A percentile compares a stretch with the other conserved stretches of the same genome.
phyloP scores from a whole-genome alignment of 2,797 vertebrate genomes.

The Chelmon rostratus region DNA sequence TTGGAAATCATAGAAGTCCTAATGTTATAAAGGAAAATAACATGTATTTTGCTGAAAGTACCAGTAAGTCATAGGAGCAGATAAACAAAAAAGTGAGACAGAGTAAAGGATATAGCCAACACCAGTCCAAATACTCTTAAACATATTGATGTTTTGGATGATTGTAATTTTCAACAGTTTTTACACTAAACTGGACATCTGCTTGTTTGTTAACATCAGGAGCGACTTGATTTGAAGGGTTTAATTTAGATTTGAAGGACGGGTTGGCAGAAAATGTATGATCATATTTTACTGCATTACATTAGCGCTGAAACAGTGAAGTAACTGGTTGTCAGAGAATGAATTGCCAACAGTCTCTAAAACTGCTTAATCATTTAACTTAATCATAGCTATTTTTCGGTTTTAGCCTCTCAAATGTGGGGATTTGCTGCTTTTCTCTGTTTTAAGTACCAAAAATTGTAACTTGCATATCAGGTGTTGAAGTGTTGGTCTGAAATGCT shows the following conservation, averaged over 20 bases:
- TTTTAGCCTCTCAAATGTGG: not conserved
- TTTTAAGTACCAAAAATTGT: not conserved
- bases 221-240: not conserved
- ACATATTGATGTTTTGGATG: not conserved
- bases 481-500: not conserved
- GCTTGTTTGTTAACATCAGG: not conserved
- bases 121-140: not conserved
- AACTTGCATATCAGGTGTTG: not conserved
- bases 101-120: not conserved
- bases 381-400: not conserved
- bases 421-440: not conserved
- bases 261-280: not conserved
- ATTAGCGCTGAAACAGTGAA: not conserved
- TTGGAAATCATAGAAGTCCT: not conserved
- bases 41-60: slow-evolving; percentile 11
- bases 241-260: not conserved
- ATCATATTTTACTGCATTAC: not conserved
- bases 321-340: not conserved
- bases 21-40: not conserved
- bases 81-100: not conserved
- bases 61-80: not conserved
- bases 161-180: not conserved
- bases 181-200: not conserved
- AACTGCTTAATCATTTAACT: not conserved
- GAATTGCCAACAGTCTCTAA: not conserved